These are phyloP conservation scores for Biston stratarius DNA, from an alignment of 2,888 invertebrate genomes.

Conservation along the genomic window DNA sequence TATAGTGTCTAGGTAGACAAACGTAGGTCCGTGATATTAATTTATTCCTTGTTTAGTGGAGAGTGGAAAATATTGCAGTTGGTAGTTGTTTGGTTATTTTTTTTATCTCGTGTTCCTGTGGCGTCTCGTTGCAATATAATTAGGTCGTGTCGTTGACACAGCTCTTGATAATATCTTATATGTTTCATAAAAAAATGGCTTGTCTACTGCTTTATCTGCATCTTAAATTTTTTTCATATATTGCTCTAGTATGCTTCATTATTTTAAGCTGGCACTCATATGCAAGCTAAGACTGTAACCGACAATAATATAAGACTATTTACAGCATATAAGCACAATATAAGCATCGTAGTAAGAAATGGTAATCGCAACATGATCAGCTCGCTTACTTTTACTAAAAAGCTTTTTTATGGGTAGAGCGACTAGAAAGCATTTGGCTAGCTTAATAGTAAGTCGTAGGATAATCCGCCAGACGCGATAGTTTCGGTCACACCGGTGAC, in stretches of 20 bases:
- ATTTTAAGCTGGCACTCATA: background rate
- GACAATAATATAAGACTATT: background rate
- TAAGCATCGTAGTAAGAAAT: background rate
- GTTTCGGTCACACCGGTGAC: too few relatives aligned
- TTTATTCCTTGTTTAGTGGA: slow-evolving; percentile 6
- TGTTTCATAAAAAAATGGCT: slow-evolving; percentile 7
- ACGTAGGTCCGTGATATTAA: background rate
- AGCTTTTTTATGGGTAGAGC: too few relatives aligned
- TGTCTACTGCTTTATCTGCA: slow-evolving; percentile 7
- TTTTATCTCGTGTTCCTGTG: slow-evolving; percentile 6
- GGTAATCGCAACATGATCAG: background rate
- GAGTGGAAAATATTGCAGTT: slow-evolving; percentile 16
- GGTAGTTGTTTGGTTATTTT: slow-evolving; percentile 12
- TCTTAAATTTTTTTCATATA: background rate
- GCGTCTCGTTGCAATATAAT: background rate
- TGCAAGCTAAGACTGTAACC: background rate
- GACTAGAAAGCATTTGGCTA: too few relatives aligned
- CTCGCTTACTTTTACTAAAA: too few relatives aligned
- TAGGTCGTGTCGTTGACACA: background rate
- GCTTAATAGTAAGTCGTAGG: too few relatives aligned
- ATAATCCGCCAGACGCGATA: too few relatives aligned
- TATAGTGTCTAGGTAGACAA: background rate
- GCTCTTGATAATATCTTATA: background rate
- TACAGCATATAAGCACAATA: background rate
- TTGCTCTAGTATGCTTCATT: slow-evolving; percentile 7